Evolutionary conservation across 2,113 vertebrate species (phyloP).

Genomic region (Nestor notabilis): DNA sequence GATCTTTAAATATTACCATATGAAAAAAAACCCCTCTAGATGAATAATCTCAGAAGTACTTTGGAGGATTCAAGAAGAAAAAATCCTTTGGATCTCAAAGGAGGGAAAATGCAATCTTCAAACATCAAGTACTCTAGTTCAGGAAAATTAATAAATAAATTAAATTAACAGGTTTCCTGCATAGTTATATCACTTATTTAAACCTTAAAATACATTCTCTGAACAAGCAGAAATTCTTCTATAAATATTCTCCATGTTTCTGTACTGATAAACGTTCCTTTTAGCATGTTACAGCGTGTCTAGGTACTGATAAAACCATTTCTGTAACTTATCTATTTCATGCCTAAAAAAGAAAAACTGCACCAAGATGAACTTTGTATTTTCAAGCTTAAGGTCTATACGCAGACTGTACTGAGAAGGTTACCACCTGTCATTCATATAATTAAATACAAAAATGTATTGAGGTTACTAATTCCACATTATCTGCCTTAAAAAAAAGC

Average conservation of each 20-base stretch:
- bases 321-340: neutral
- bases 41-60: neutral
- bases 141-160: neutral
- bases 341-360: neutral
- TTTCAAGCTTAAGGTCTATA: neutral
- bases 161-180: neutral
- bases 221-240: neutral
- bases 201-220: slow-evolving; percentile 2
- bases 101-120: neutral
- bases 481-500: neutral
- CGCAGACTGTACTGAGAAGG: neutral
- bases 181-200: neutral
- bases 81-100: neutral
- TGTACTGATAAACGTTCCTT: neutral
- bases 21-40: neutral
- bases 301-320: neutral
- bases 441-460: neutral
- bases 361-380: neutral
- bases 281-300: neutral
- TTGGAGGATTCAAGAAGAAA: neutral
- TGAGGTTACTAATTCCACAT: neutral
- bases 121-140: neutral
- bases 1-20: neutral
- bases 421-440: neutral
- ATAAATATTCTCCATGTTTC: neutral